Conservation (phyloP, 92 coral and sea anemone species). For the Muricea muricata region DNA sequence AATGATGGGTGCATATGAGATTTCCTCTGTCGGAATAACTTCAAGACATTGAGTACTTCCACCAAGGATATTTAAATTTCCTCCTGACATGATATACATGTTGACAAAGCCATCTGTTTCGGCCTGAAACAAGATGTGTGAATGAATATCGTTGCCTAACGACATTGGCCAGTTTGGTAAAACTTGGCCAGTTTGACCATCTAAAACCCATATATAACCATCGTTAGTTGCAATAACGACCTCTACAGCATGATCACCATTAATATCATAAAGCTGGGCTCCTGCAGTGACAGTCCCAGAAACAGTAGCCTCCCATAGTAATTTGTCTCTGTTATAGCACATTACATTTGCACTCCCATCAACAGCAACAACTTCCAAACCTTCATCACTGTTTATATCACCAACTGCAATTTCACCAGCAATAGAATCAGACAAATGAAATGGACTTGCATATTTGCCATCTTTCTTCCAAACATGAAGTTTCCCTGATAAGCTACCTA, state of each 20-base stretch:
- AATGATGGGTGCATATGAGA: constrained; percentile 24
- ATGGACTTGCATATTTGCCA: constrained; percentile 75
- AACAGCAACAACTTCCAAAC: constrained; percentile 75
- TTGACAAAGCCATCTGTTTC: background rate
- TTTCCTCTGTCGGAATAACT: constrained; percentile 25
- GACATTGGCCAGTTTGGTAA: constrained; percentile 89
- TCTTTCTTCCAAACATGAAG: constrained; percentile 55
- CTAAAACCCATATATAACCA: constrained; percentile 94
- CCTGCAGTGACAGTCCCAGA: constrained; percentile 88
- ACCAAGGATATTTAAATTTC: constrained; percentile 12
- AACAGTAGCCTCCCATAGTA: constrained; percentile 93
- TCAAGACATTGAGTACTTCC: constrained; percentile 7
- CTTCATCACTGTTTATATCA: constrained; percentile 87
- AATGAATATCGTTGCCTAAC: constrained; percentile 71
- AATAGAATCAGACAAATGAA: constrained; percentile 40
- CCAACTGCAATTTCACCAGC: constrained; percentile 75
- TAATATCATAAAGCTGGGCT: constrained; percentile 82
- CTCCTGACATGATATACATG: constrained; percentile 10
- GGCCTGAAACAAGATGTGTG: constrained; percentile 75
- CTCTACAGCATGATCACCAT: constrained; percentile 81
- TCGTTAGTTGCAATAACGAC: constrained; percentile 88
- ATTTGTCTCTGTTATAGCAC: constrained; percentile 68
- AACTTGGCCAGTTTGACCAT: constrained; percentile 77
- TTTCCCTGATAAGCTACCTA: constrained; percentile 78
- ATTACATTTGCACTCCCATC: constrained; percentile 93